Evolutionary conservation across 2,888 invertebrate genomes (phyloP).

Genomic region (Drosophila bunnanda): DNA sequence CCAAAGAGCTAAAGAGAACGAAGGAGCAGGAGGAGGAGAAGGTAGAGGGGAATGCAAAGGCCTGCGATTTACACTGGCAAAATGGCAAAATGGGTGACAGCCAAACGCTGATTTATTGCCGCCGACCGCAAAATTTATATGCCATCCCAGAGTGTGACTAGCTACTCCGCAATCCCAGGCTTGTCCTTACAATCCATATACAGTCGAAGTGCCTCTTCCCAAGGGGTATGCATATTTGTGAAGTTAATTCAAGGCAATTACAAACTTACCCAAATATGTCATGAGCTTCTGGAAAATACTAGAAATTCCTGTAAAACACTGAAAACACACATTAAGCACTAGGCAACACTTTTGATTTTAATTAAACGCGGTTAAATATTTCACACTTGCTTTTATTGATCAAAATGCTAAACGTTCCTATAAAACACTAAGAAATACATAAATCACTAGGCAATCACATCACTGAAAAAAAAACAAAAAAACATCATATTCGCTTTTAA

Average conservation of each 20-base stretch:
- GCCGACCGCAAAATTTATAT: constrained; percentile 81
- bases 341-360: too few species aligned
- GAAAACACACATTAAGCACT: too few species aligned
- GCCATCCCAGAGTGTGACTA: constrained; percentile 67
- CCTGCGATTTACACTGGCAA: constrained; percentile 70
- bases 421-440: neutral
- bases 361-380: too few species aligned
- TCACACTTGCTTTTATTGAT: too few species aligned
- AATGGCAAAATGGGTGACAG: constrained; percentile 72
- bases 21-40: neutral
- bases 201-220: constrained; percentile 38
- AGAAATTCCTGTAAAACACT: neutral
- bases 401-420: too few species aligned
- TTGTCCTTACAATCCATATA: constrained; percentile 63
- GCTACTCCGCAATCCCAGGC: constrained; percentile 21
- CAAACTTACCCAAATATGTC: neutral
- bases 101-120: constrained; percentile 83
- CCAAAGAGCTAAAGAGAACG: constrained; percentile 2
- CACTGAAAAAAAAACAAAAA: neutral
- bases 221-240: constrained; percentile 26
- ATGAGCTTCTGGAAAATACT: too few species aligned
- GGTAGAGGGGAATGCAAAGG: constrained; percentile 8
- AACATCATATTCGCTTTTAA: neutral
- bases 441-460: too few species aligned
- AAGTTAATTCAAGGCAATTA: neutral